Base-by-base conservation (phyloP, 1,140 invertebrate species). In the Hyles vespertilio region DNA sequence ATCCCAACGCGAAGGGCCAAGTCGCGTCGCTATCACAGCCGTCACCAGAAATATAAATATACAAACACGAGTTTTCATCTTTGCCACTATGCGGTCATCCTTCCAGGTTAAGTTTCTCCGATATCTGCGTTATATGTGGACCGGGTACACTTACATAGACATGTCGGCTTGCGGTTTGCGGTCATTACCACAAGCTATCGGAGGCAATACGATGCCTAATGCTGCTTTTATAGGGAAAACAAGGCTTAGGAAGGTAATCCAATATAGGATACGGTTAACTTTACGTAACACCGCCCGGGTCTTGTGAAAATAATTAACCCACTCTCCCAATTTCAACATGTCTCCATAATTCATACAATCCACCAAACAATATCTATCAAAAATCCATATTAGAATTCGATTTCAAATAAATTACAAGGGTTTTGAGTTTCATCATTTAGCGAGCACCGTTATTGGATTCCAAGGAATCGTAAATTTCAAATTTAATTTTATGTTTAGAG, bases 381-480 rank as follows among this genome's bases (percentile, higher is more conserved):
- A 79, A 73, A 77, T 67, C 69, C 62, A 59, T 63, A 70, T 67
- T 79, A 58, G 68, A 74, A 74, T 73, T 59, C 64, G 58, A 71
- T 74, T 74, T 76, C 72, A 75, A 79, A 81, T 69, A 72, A 69
- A 73, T 67, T 74, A 63, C 59, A 77, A 72, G 65, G 65, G 63
- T 72, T 73, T 77, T 73, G 70, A 74, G 78, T 77, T 74, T 79
- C 77, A 79, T 74, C 74, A 74, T 72, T 78, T 72, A 67, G 63
- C 62, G 59, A 69, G 63, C 61, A 63, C 58, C 71, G 60, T 81
- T 79, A 79, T 81, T 80, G 75, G 72, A 78, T 81, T 79, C 69
- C 59, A 63, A 69, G 68, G 67, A 74, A 74, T 66, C 59, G 60
- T 54, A 58, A 59, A 60, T 63, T 63, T 47, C 22, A 63, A 63